Base-by-base conservation (phyloP, 2,888 invertebrate genomes). In the Sphaerophoria taeniata region DNA sequence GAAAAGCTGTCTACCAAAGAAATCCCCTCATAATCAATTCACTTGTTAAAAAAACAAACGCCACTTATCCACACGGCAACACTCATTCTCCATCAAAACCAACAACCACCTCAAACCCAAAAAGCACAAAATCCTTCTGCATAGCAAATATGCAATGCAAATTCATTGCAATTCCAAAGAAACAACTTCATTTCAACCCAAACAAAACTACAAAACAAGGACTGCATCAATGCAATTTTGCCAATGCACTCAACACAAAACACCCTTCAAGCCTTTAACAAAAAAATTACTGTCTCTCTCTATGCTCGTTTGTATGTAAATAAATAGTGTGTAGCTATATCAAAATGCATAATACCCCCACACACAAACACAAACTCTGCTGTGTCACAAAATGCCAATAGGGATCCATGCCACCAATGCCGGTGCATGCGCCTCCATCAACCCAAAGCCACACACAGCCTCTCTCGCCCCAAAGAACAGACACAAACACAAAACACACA, bases 401-500 rank as follows among this genome's bases (percentile, higher is more conserved):
- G 85, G 58, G 69, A 69, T 70, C 61, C 78, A 78, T 73, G 73
- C 78, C 73, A 83, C 73, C 63, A 67, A 61, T 67, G 72, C 56
- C 51, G 81, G 85, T 85, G 85, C 85, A 85, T 85, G 85, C 85
- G 85, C 85, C 85, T 81, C 85, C 77, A 81, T 73, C 81, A 85
- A 81, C 76, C 80, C 81, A 81, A 73, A 60, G 55, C 24, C 24
- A 24, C 45, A 84, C 60, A 67, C 65, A 78, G 61, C 69, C 58
- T 56, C 58, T 56, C 70, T 74, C 79, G 55, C 70, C 76, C 81
- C 81, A 72, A 49, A 73, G 49, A 74, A 74, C 39, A 71, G 43
- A 84, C 61, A 75, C 71, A 81, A 43, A 16, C 53, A 72, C 51
- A 84, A 36, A 65, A 63, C 47, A 39, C 12, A 34, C 47, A 67